Base-by-base conservation (phyloP, 1,140 invertebrate genomes). In the Glossosoma conforme region DNA sequence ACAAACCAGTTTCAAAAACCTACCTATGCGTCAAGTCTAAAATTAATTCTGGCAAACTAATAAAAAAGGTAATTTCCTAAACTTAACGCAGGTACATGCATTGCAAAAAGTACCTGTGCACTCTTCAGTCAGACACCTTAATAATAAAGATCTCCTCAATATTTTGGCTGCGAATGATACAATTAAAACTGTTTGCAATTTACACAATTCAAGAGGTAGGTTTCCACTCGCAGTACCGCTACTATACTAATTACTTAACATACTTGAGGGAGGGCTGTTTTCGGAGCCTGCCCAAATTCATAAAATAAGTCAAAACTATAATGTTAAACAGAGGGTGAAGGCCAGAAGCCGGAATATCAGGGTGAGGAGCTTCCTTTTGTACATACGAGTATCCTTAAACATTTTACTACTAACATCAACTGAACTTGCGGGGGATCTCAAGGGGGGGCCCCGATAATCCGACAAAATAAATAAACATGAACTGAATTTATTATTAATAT, bases 401-500 rank as follows among this genome's bases (percentile, higher is more conserved):
- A 44, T 24, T 41, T 48, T 41, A 44, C 41, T 24, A 4, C 37
- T 36, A 30, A 45, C 33, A 22, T 38, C 32, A 33, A 51, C 47
- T 50, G 47, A 55, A 45, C 38, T 55, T 51, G 48, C 22, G 28
- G 19, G 21, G 9, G 35, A 40, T 40, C 14, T 21, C 20, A 5
- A 17, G 30, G 47, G 35, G 32, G 30, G 42, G 33, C 45, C 22
- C 41, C 55, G 10, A 36, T 43, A 41, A 45, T 42, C 47, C 38
- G 40, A 55, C 43, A 47, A 28, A 75, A 74, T 74, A 74, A 75
- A 74, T 74, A 73, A 75, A 75, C 69, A 69, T 67, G 67, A 68
- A 72, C 67, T 71, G 71, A 72, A 72, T 72, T 72, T 70, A 69
- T 72, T 72, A 70, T 74, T 67, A 73, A 70, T 74, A 70, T 70